Conservation (phyloP, 1,140 invertebrate genomes). For the Lineus longissimus region DNA sequence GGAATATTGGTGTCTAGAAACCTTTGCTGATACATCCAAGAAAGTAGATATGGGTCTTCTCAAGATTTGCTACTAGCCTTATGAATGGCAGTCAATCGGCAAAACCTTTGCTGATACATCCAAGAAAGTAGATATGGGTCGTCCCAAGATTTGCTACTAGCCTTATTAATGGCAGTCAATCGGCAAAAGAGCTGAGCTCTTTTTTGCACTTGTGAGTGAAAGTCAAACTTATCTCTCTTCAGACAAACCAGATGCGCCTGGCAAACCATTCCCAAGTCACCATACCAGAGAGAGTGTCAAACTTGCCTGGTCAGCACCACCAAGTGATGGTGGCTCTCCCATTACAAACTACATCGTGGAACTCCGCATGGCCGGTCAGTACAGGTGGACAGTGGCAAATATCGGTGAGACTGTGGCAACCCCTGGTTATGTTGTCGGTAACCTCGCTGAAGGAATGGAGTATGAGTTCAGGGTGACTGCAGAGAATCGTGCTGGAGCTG, state of each 20-base stretch:
- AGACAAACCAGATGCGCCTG: constrained; percentile 84
- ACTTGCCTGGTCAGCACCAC: constrained; percentile 90
- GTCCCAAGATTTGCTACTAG: too few relatives aligned
- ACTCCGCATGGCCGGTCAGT: constrained; percentile 86
- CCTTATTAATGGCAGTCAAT: too few relatives aligned
- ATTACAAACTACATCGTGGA: constrained; percentile 86
- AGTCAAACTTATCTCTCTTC: constrained; percentile 15
- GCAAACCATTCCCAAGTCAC: constrained; percentile 78
- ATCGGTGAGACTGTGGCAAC: background rate
- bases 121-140: too few relatives aligned
- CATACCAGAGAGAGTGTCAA: constrained; percentile 91
- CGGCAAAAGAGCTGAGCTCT: too few relatives aligned
- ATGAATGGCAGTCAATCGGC: too few relatives aligned
- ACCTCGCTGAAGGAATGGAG: constrained; percentile 57
- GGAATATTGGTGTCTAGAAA: too few relatives aligned
- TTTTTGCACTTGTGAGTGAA: too few relatives aligned
- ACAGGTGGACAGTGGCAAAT: constrained; percentile 66
- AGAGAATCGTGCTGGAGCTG: constrained; percentile 78
- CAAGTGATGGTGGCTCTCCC: constrained; percentile 93
- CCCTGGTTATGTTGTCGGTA: constrained; percentile 7
- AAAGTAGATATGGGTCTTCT: too few relatives aligned
- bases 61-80: too few relatives aligned
- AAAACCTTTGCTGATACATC: too few relatives aligned
- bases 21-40: too few relatives aligned
- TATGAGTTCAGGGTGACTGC: constrained; percentile 88